Evolutionary conservation across 1,140 invertebrate genomes (phyloP), one percentile per base, ranked within the genome.

Genomic region (Hydropsyche tenuis): DNA sequence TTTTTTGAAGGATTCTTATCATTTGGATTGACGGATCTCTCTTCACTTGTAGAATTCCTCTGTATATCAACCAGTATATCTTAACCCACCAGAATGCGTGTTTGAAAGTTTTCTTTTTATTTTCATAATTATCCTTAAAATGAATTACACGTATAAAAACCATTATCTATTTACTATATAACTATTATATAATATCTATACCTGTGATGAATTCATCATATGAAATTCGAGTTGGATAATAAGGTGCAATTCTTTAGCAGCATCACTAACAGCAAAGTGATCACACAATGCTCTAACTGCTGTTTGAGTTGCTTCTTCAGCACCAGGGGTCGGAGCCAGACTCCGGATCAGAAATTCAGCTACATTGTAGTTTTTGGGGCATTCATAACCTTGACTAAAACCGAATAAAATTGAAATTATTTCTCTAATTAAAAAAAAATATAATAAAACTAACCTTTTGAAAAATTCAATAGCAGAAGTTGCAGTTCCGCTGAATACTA

Each of bases 271-370:
- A 1, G 90, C 88, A 80, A 93, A 96, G 62, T 89, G 86, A 81
- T 94, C 91, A 80, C 93, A 94, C 60, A 95, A 86, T 77, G 86
- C 88, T 78, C 89, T 90, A 3, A 92, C 88, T 0, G 89, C 86
- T 74, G 87, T 85, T 45, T 88, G 84, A 9, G 88, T 89, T 0
- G 85, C 88, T 2, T 88, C 86, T 80, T 95, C 92, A 46, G 89
- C 88, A 0, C 91, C 93, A 0, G 94, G 92, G 48, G 90, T 90
- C 0, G 93, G 88, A 3, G 96, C 94, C 68, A 98, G 79, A 0
- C 91, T 93, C 69, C 92, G 90, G 68, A 99, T 94, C 77, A 95
- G 92, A 83, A 94, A 96, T 81, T 99, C 96, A 0, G 95, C 96
- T 0, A 95, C 95, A 81, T 97, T 98, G 81, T 93, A 97, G 69